Evolutionary conservation across 2,113 vertebrate genomes (phyloP).

Genomic region (Rhabdornis inornatus): DNA sequence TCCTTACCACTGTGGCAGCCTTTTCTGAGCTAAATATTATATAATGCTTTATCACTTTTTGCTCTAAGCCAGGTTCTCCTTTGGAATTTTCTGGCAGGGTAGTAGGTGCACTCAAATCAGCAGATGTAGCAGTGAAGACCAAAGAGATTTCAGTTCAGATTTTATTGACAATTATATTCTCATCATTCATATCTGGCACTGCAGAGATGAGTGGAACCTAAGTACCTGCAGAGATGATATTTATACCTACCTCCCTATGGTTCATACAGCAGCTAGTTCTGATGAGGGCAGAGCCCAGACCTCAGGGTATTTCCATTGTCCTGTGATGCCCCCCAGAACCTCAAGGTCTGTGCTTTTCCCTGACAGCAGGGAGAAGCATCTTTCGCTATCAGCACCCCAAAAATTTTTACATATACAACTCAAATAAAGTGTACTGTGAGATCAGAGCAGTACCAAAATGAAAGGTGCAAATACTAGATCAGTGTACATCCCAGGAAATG

Average conservation of each 20-base stretch:
- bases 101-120: neutral
- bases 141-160: constrained; percentile 15
- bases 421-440: neutral
- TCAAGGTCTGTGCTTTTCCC: neutral
- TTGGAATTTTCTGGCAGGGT: neutral
- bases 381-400: neutral
- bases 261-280: neutral
- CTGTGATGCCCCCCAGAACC: neutral
- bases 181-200: neutral
- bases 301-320: neutral
- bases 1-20: neutral
- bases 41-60: neutral
- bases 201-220: neutral
- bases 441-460: neutral
- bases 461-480: neutral
- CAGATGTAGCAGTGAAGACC: neutral
- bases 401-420: neutral
- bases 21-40: neutral
- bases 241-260: neutral
- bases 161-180: neutral
- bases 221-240: neutral
- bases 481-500: neutral
- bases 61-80: neutral
- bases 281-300: neutral
- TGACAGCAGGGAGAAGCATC: neutral